Percentiles rank a stretch among this genome's conserved stretches.
phyloP scores from a whole-genome alignment of 35 echinoderm and acorn worm species.

The Anneissia japonica region DNA sequence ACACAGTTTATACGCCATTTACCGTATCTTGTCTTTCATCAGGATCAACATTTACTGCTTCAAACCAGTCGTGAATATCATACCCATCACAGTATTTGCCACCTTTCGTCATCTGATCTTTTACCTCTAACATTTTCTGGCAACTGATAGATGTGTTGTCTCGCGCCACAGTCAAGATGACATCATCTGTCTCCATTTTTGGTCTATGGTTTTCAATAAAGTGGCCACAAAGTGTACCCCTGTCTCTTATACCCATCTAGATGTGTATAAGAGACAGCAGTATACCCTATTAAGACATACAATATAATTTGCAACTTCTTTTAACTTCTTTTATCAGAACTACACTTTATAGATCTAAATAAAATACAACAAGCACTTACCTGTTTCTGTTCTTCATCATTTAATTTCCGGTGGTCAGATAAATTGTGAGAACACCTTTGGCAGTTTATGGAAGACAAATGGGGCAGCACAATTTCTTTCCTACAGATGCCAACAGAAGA shows the following conservation, averaged over 20 bases:
- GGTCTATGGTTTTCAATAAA: not conserved
- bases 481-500: not conserved
- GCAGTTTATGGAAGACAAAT: conserved; percentile 15
- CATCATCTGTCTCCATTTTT: not conserved
- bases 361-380: conserved; percentile 27
- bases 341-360: too few species aligned
- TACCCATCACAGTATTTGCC: not conserved
- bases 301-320: too few species aligned
- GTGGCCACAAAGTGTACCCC: not conserved
- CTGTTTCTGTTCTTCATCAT: conserved; percentile 19
- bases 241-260: too few species aligned
- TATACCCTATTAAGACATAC: too few species aligned
- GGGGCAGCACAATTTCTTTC: conserved; percentile 26
- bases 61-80: conserved; percentile 6
- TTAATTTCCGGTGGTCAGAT: conserved; percentile 27
- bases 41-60: conserved; percentile 13
- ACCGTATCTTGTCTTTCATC: conserved; percentile 1
- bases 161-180: not conserved
- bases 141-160: not conserved
- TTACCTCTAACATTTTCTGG: not conserved
- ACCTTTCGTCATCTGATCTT: not conserved
- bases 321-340: too few species aligned
- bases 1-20: too few species aligned
- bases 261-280: too few species aligned
- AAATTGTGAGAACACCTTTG: conserved; percentile 47